These are phyloP conservation scores for Centruroides sculpturatus DNA, from an alignment of 1,140 invertebrate species.

Conservation along the genomic window DNA sequence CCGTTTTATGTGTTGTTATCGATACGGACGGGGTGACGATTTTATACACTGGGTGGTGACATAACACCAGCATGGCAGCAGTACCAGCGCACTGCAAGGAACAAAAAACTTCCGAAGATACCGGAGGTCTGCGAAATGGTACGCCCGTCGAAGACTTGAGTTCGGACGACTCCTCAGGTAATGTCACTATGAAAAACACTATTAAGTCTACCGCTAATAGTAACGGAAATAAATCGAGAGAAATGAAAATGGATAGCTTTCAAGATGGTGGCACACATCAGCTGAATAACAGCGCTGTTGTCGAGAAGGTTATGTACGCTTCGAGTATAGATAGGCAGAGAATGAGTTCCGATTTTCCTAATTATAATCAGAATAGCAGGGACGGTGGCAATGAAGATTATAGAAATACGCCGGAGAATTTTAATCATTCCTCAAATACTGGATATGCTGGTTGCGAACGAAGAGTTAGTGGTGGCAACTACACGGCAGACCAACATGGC, in stretches of 20 bases:
- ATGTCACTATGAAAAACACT: background rate
- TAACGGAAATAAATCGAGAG: background rate
- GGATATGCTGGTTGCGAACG: background rate
- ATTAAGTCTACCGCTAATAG: background rate
- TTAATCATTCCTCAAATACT: background rate
- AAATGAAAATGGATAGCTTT: constrained; percentile 14
- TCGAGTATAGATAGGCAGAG: constrained; percentile 1
- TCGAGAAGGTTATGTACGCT: background rate
- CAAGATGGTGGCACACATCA: constrained; percentile 12
- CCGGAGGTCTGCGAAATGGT: background rate
- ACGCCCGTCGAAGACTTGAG: background rate
- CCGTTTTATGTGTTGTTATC: too few species aligned
- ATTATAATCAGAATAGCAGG: background rate
- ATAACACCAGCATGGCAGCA: background rate
- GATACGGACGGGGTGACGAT: too few species aligned
- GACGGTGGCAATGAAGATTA: constrained; percentile 5
- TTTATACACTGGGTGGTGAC: background rate
- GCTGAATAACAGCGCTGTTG: constrained; percentile 4
- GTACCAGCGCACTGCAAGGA: background rate
- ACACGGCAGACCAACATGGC: constrained; percentile 9
- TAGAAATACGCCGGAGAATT: constrained; percentile 2
- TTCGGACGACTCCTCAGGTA: background rate
- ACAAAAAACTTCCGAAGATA: background rate
- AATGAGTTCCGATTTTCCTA: background rate
- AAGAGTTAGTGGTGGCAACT: constrained; percentile 1